Base-by-base conservation (phyloP, 37 sponge, comb jelly and placozoan species). In the Halichondria panicea region DNA sequence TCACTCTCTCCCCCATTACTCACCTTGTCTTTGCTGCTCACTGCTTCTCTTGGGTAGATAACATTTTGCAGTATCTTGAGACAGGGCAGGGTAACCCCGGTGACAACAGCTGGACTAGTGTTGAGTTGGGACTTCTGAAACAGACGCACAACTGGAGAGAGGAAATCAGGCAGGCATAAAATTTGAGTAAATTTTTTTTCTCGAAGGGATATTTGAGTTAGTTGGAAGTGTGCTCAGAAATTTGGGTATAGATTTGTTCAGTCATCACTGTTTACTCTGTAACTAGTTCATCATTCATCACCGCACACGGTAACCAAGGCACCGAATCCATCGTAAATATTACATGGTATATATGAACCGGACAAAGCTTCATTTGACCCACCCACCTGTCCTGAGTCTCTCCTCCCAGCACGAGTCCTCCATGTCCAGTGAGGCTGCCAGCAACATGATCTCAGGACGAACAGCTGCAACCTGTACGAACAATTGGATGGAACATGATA, bases 381-480 rank as follows among this genome's bases (percentile, higher is more conserved):
- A 56, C 68, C 9, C 30, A 91, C 92, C 93, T 59, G 92, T 78
- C 41, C 76, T 84, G 2, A 94, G 84, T 32, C 95, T 82, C 70
- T 87, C 76, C 60, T 94, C 95, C 95, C 95, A 94, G 55, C 92
- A 94, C 22, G 24, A 45, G 62, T 94, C 95, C 54, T 86, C 77
- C 83, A 90, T 87, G 45, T 36, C 67, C 34, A 94, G 66, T 22
- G 88, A 93, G 25, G 81, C 80, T 18, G 70, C 68, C 36, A 94
- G 88, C 58, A 94, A 68, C 43, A 75, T 36, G 70, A 94, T 83
- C 81, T 94, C 91, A 7, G 86, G 88, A 0, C 84, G 80, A 12
- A 94, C 79, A 48, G 80, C 66, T 22, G 91, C 67, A 37, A 84
- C 87, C 79, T 83, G 67, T 7, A 45, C 25, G 27, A 19, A 75